A percentile compares a stretch with the other conserved stretches of the same genome.
These are phyloP conservation scores for Planococcus citri DNA, from an alignment of 1,140 invertebrate species.

Conservation along the genomic window DNA sequence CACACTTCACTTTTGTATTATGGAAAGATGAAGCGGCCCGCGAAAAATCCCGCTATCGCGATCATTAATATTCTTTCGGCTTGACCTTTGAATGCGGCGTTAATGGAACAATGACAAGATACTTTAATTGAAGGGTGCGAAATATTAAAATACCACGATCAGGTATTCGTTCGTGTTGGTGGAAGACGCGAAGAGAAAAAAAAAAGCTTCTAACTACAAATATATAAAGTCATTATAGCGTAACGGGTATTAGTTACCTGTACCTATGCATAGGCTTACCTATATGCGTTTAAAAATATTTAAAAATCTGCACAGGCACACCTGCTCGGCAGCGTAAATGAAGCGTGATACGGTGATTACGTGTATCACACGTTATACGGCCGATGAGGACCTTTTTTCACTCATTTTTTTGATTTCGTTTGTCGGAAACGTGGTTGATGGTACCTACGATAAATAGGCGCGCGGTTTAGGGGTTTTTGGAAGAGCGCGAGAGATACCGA, in stretches of 20 bases:
- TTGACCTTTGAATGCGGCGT: background rate
- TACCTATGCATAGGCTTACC: too few relatives aligned
- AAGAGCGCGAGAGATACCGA: too few relatives aligned
- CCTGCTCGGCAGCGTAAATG: conserved; percentile 12
- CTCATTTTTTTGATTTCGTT: conserved; percentile 18
- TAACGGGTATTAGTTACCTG: background rate
- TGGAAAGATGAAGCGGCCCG: too few relatives aligned
- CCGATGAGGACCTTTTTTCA: background rate
- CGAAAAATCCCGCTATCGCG: too few relatives aligned
- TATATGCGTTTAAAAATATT: too few relatives aligned
- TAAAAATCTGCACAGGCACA: conserved; percentile 15
- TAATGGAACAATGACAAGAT: conserved; percentile 7
- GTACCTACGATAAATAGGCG: background rate
- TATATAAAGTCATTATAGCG: conserved; percentile 16
- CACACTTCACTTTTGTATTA: too few relatives aligned
- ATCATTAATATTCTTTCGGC: background rate
- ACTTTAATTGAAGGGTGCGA: background rate
- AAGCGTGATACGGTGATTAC: conserved; percentile 13
- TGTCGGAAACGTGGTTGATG: conserved; percentile 9
- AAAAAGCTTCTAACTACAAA: background rate
- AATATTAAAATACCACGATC: too few relatives aligned
- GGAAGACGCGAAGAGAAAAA: background rate
- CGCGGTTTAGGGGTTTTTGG: background rate
- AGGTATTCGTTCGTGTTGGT: too few relatives aligned
- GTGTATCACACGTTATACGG: too few relatives aligned